These are phyloP conservation scores for Mormyrus lacerda DNA, from an alignment of 2,113 vertebrate genomes.

Conservation along the genomic window DNA sequence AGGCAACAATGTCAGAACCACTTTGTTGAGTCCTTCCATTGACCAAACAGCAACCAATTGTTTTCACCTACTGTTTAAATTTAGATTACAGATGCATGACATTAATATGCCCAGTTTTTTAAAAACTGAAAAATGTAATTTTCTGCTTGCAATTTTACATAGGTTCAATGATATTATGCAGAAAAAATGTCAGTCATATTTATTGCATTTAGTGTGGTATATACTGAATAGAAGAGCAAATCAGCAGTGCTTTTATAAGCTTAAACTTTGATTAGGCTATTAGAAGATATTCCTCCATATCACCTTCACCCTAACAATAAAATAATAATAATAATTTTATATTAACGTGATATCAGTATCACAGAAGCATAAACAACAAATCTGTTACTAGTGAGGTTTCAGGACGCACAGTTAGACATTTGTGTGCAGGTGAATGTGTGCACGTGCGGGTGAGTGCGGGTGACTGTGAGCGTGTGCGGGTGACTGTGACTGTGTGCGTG, in stretches of 20 bases:
- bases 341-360: background rate
- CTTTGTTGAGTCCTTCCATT: background rate
- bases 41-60: background rate
- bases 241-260: background rate
- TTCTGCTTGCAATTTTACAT: background rate
- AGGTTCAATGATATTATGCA: background rate
- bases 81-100: background rate
- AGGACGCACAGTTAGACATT: background rate
- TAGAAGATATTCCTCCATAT: background rate
- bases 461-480: no score
- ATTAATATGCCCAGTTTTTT: background rate
- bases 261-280: background rate
- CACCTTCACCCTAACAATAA: background rate
- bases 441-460: no score
- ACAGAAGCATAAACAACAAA: background rate
- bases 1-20: constrained; percentile 2
- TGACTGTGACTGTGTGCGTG: no score
- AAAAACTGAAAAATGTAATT: background rate
- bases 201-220: background rate
- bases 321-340: background rate
- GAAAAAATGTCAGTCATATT: background rate
- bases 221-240: background rate
- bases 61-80: background rate
- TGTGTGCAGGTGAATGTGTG: background rate
- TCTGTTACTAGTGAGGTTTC: background rate